Percentiles rank a stretch among this genome's conserved stretches.
These are phyloP conservation scores for Drosophila percnosoma DNA, from an alignment of 2,888 invertebrate genomes.

Conservation along the genomic window DNA sequence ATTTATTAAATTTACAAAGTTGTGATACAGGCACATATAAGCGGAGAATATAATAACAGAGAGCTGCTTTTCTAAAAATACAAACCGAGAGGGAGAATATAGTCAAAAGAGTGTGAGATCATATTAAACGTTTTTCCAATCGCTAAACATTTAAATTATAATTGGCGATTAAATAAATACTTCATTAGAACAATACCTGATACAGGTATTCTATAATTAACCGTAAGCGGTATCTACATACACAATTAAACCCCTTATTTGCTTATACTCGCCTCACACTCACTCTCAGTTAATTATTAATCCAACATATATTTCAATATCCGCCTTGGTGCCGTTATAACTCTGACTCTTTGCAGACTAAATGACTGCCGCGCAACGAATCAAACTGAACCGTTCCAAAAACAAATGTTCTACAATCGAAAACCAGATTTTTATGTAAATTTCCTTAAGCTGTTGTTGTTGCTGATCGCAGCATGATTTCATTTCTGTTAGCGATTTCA, in stretches of 20 bases:
- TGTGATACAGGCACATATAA: neutral
- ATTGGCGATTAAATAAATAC: neutral
- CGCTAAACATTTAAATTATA: neutral
- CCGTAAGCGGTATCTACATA: neutral
- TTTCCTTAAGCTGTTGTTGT: slow-evolving; percentile 41
- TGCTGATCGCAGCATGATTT: slow-evolving; percentile 58
- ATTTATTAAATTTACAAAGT: neutral
- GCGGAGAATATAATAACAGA: neutral
- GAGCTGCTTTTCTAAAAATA: neutral
- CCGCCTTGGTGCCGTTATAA: slow-evolving; percentile 45
- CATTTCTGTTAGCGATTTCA: slow-evolving; percentile 47
- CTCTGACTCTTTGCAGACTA: slow-evolving; percentile 20
- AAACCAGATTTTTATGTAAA: slow-evolving; percentile 77
- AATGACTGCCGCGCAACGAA: slow-evolving; percentile 28
- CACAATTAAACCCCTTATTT: neutral
- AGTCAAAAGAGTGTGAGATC: neutral
- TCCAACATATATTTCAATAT: slow-evolving; percentile 26
- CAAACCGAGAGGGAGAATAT: neutral
- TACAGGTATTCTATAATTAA: neutral
- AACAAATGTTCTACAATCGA: slow-evolving; percentile 47
- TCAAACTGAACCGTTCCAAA: slow-evolving; percentile 9
- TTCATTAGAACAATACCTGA: neutral
- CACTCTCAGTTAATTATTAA: slow-evolving; percentile 56
- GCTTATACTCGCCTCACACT: slow-evolving; percentile 40
- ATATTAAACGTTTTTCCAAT: neutral